A percentile compares a stretch with the other conserved stretches of the same genome.
These are phyloP conservation scores for Platichthys stellatus DNA, from an alignment of 2,113 vertebrate species.

Conservation along the genomic window DNA sequence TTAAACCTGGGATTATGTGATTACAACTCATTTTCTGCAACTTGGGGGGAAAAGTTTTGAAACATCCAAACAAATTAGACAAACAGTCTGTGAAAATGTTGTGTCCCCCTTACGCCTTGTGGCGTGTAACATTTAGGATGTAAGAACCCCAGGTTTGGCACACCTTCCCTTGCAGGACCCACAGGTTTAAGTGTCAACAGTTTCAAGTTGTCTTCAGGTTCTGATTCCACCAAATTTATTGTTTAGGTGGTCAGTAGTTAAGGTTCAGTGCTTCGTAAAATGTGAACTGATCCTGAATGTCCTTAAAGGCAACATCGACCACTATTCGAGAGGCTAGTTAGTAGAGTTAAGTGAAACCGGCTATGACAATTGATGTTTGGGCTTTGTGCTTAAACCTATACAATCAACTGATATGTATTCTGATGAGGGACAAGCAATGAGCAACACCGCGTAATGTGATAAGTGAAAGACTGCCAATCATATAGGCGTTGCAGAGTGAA, in stretches of 20 bases:
- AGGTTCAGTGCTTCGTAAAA: constrained; percentile 59
- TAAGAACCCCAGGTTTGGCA: constrained; percentile 53
- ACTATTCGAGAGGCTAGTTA: constrained; percentile 34
- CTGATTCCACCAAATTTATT: constrained; percentile 22
- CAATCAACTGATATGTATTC: constrained; percentile 54
- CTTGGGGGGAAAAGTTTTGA: constrained; percentile 19
- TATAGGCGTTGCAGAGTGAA: constrained; percentile 67
- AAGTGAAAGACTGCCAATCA: constrained; percentile 69
- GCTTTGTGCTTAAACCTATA: constrained; percentile 57
- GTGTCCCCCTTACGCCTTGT: constrained; percentile 16
- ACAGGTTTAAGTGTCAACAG: constrained; percentile 37
- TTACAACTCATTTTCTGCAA: constrained; percentile 35
- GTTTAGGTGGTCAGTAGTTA: constrained; percentile 52
- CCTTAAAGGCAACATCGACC: constrained; percentile 66
- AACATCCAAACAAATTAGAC: constrained; percentile 24
- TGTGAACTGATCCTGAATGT: constrained; percentile 62
- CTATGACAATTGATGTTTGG: constrained; percentile 22
- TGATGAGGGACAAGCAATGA: constrained; percentile 37
- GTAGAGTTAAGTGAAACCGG: constrained; percentile 38
- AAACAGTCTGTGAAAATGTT: constrained; percentile 27
- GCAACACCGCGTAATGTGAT: constrained; percentile 13
- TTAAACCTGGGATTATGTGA: not conserved
- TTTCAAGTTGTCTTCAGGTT: constrained; percentile 52
- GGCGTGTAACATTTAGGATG: not conserved
- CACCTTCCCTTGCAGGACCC: constrained; percentile 43